Evolutionary conservation across 37 sponge, comb jelly and placozoan species (phyloP).

Genomic region (Beroe forskalii): DNA sequence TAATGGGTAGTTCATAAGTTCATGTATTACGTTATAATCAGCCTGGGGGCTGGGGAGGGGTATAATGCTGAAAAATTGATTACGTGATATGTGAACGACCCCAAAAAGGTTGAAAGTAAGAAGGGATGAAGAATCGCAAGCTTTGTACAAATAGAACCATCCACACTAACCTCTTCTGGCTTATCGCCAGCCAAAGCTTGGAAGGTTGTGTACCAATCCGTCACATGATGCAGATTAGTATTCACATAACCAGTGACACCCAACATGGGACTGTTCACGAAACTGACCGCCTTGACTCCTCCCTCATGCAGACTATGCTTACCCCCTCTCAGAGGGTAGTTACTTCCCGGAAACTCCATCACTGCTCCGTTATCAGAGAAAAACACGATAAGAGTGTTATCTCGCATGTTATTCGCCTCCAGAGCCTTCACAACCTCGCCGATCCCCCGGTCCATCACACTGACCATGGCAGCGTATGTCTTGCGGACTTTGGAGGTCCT

Average conservation of each 20-base stretch:
- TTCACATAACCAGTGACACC: neutral
- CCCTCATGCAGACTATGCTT: slow-evolving; percentile 6
- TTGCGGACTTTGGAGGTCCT: neutral
- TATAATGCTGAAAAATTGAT: too few species aligned
- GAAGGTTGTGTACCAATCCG: slow-evolving; percentile 32
- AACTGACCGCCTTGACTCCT: neutral
- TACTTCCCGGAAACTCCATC: neutral
- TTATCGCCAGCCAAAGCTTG: neutral
- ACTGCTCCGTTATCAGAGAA: slow-evolving; percentile 1
- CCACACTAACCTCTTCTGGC: too few species aligned
- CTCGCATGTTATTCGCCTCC: neutral
- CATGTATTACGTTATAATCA: too few species aligned
- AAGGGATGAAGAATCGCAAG: too few species aligned
- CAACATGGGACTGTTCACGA: neutral
- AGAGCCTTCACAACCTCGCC: neutral
- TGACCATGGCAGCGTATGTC: neutral
- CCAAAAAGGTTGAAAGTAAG: too few species aligned
- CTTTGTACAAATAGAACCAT: too few species aligned
- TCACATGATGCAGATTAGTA: too few species aligned
- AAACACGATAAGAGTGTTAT: slow-evolving; percentile 20
- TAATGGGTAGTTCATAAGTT: too few species aligned
- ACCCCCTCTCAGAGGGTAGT: slow-evolving; percentile 21
- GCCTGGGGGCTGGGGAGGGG: too few species aligned
- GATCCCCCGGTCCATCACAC: neutral
- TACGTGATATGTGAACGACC: too few species aligned